These are phyloP conservation scores for Melinaea marsaeus DNA, from an alignment of 2,888 invertebrate genomes.

Conservation along the genomic window DNA sequence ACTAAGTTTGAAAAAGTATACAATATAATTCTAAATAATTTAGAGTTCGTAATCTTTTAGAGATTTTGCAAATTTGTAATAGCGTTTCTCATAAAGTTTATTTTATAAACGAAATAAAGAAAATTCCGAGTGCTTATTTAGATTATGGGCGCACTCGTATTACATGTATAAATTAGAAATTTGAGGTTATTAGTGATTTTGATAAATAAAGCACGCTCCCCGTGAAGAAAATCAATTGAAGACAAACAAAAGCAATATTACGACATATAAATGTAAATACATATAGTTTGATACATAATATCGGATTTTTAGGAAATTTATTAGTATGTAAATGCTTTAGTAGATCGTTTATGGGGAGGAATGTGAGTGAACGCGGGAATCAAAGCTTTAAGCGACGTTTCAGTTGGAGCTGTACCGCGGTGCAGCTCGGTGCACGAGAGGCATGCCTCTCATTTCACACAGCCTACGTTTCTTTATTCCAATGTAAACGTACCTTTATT, in stretches of 20 bases:
- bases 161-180: constrained; percentile 66
- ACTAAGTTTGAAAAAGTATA: constrained; percentile 16
- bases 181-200: constrained; percentile 71
- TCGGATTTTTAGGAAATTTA: constrained; percentile 75
- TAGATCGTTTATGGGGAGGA: constrained; percentile 62
- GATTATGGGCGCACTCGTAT: constrained; percentile 66
- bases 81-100: constrained; percentile 52
- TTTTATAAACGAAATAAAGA: constrained; percentile 66
- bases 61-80: constrained; percentile 64
- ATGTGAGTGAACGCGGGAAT: constrained; percentile 73
- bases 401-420: constrained; percentile 53
- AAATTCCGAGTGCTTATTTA: constrained; percentile 70
- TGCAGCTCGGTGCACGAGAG: no score
- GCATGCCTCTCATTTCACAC: constrained; percentile 48
- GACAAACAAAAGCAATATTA: constrained; percentile 77
- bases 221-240: constrained; percentile 39
- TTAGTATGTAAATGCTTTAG: constrained; percentile 70
- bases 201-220: constrained; percentile 71
- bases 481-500: neutral
- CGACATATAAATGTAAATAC: constrained; percentile 77
- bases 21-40: constrained; percentile 42
- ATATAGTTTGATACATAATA: constrained; percentile 74
- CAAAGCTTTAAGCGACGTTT: constrained; percentile 75
- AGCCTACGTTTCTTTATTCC: constrained; percentile 1
- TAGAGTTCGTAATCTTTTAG: constrained; percentile 67